Percentiles rank a stretch among this genome's conserved stretches.
Evolutionary conservation across 1,140 invertebrate species (phyloP).

Genomic region (Gryon sp.): DNA sequence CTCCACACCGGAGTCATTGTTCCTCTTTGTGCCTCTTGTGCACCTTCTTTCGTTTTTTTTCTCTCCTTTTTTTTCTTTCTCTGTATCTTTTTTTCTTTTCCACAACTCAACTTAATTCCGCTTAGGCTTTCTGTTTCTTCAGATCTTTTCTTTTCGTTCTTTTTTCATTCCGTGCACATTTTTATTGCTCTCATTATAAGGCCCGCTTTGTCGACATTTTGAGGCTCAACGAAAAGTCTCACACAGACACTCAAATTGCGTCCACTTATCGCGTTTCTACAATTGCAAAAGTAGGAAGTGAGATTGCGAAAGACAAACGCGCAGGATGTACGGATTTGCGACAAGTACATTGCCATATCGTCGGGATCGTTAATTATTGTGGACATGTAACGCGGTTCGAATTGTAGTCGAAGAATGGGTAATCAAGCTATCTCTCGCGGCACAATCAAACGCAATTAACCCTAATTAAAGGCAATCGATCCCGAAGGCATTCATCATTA

Average conservation of each 20-base stretch:
- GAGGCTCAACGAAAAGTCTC: slow-evolving; percentile 39
- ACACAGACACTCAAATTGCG: neutral
- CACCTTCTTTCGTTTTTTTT: slow-evolving; percentile 31
- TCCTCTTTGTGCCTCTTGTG: slow-evolving; percentile 59
- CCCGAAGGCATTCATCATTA: slow-evolving; percentile 46
- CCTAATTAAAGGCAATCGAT: slow-evolving; percentile 70
- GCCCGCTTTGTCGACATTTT: slow-evolving; percentile 56
- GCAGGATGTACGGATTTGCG: slow-evolving; percentile 34
- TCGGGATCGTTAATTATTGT: slow-evolving; percentile 25
- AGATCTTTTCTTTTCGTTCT: slow-evolving; percentile 16
- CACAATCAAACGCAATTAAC: slow-evolving; percentile 72
- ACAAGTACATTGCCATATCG: slow-evolving; percentile 34
- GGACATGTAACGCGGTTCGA: slow-evolving; percentile 61
- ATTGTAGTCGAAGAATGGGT: slow-evolving; percentile 64
- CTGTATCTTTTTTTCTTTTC: slow-evolving; percentile 44
- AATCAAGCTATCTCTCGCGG: slow-evolving; percentile 62
- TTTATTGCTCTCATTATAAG: slow-evolving; percentile 35
- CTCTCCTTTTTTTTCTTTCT: slow-evolving; percentile 45
- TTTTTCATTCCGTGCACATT: slow-evolving; percentile 13
- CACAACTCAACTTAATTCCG: slow-evolving; percentile 60
- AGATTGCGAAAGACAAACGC: slow-evolving; percentile 52
- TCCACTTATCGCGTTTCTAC: slow-evolving; percentile 45
- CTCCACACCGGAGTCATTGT: slow-evolving; percentile 71
- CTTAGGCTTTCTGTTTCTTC: slow-evolving; percentile 32
- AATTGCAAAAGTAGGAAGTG: slow-evolving; percentile 71